A percentile compares a stretch with the other conserved stretches of the same genome.
These are phyloP conservation scores for Allochrocebus solatus DNA, from an alignment of 2,797 vertebrate genomes.

Conservation along the genomic window DNA sequence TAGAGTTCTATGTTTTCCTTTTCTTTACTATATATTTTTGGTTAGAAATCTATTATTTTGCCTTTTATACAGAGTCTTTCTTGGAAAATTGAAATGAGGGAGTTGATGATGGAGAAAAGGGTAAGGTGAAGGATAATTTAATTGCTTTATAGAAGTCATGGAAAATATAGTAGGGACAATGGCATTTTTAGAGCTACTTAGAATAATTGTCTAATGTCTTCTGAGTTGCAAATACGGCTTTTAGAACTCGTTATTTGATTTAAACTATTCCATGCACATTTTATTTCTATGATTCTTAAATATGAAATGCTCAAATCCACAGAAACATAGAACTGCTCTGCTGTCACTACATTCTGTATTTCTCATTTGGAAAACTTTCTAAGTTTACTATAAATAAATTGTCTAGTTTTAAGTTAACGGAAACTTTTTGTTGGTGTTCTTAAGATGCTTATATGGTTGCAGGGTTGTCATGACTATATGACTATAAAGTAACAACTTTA, in stretches of 20 bases:
- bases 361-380: constrained; percentile 56
- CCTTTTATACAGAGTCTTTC: neutral
- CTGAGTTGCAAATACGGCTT: neutral
- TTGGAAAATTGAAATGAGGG: neutral
- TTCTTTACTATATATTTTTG: neutral
- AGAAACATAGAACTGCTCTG: constrained; percentile 17
- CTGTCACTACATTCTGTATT: constrained; percentile 64
- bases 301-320: neutral
- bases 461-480: neutral
- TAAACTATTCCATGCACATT: neutral
- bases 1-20: neutral
- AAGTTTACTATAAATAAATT: constrained; percentile 67
- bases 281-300: neutral
- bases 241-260: constrained; percentile 42
- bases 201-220: neutral
- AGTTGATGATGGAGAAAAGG: neutral
- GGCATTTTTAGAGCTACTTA: neutral
- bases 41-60: neutral
- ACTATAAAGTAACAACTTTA: neutral
- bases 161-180: neutral
- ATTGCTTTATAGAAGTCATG: neutral
- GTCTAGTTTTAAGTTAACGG: constrained; percentile 57
- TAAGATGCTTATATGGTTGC: neutral
- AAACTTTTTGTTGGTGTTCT: constrained; percentile 55
- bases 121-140: neutral